Base-by-base conservation (phyloP, 2,888 invertebrate genomes). In the Sipha maydis region DNA sequence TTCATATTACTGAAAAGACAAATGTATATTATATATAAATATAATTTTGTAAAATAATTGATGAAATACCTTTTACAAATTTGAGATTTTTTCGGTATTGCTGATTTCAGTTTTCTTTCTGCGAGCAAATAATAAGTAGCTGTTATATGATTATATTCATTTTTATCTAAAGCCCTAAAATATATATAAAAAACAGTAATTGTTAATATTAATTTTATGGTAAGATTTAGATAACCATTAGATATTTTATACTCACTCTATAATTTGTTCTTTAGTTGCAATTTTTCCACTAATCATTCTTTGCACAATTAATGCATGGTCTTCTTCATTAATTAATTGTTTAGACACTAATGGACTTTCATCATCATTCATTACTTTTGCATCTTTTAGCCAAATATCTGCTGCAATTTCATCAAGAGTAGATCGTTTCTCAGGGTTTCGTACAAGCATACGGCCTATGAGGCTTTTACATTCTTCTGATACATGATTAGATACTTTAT, bases 141-240 rank as follows among this genome's bases (percentile, higher is more conserved):
- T 56, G 99, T 99, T 91, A 99, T 96, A 92, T 99, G 98, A 93
- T 98, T 98, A 93, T 99, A 99, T 91, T 98, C 97, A 93, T 99
- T 97, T 92, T 96, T 96, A 91, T 98, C 98, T 91, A 99, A 93
- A 89, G 98, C 96, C 90, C 97, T 97, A 92, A 54, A 92, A 92
- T 75, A 69, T 61, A 69, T 14, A 77, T 9, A 90, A 67, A 76
- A 11, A 61, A 38, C 69, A 17, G 4, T n/a, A 82, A 7, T 28
- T 69, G 21, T n/a, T 21, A 69, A 69, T 69, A 69, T n/a, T 61
- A 76, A 28, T 19, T 84, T 3, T 19, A 38, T 0, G n/a, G 25
- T 56, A 28, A 56, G n/a, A n/a, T 31, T 73, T 82, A 14, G 3
- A 56, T 67, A 38, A 80, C 11, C n/a, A 11, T 67, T 67, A 82